A percentile compares a stretch with the other conserved stretches of the same genome.
Evolutionary conservation across 2,113 vertebrate genomes (phyloP).

Genomic region (Mixornis gularis): DNA sequence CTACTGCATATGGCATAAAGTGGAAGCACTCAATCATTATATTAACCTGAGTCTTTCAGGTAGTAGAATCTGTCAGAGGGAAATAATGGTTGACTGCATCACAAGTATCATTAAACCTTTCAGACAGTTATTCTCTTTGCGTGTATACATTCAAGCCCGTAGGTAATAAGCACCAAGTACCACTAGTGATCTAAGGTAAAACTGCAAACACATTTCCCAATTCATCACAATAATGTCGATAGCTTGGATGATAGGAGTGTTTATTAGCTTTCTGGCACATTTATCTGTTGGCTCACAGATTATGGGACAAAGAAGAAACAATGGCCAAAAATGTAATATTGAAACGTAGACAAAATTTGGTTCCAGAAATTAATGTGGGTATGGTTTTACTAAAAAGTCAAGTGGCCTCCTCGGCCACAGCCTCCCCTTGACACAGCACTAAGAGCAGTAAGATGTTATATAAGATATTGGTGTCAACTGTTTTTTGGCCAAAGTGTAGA

Average conservation of each 20-base stretch:
- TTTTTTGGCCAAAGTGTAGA: background rate
- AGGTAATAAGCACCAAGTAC: constrained; percentile 16
- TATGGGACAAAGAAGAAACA: background rate
- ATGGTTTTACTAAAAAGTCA: background rate
- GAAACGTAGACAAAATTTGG: background rate
- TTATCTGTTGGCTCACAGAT: background rate
- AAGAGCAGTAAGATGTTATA: background rate
- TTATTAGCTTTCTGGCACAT: background rate
- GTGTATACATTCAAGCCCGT: background rate
- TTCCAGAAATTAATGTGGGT: background rate
- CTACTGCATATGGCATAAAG: constrained; percentile 21
- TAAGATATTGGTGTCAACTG: background rate
- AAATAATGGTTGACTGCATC: constrained; percentile 60
- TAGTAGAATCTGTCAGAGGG: constrained; percentile 44
- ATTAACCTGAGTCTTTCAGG: constrained; percentile 57
- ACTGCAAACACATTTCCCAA: background rate
- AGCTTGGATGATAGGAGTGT: background rate
- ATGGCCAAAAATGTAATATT: background rate
- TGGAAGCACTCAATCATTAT: constrained; percentile 48
- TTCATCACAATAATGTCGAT: constrained; percentile 10
- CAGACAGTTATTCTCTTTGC: constrained; percentile 7
- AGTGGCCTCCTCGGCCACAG: background rate
- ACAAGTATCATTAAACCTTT: constrained; percentile 55
- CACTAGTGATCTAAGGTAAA: constrained; percentile 1
- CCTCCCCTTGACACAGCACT: background rate